A percentile compares a stretch with the other conserved stretches of the same genome.
Evolutionary conservation across 2,113 vertebrate genomes (phyloP).

Genomic region (Macrotus californicus): DNA sequence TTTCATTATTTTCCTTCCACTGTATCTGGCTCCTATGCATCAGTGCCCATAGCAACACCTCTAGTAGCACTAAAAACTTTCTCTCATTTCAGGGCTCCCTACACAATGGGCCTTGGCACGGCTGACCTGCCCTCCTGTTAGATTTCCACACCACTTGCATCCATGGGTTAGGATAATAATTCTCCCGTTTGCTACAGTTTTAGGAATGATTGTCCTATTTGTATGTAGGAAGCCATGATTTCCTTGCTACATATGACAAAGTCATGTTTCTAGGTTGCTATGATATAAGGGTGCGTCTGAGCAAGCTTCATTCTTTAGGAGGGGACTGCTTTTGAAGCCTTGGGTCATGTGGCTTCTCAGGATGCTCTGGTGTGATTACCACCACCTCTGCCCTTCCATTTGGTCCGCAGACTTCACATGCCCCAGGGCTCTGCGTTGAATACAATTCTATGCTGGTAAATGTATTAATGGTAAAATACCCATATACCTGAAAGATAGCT

Average conservation of each 20-base stretch:
- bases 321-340: slow-evolving; percentile 27
- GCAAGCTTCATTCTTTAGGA: slow-evolving; percentile 62
- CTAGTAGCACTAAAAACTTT: slow-evolving; percentile 60
- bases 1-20: slow-evolving; percentile 79
- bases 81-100: slow-evolving; percentile 24
- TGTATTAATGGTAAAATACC: background rate
- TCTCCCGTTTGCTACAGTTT: slow-evolving; percentile 71
- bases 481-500: background rate
- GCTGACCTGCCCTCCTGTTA: slow-evolving; percentile 64
- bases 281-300: slow-evolving; percentile 34
- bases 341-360: background rate
- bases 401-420: background rate
- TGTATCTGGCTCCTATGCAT: slow-evolving; percentile 74
- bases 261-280: slow-evolving; percentile 64
- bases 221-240: background rate
- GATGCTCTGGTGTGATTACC: background rate
- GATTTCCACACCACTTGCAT: slow-evolving; percentile 33
- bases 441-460: background rate
- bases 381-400: background rate
- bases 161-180: slow-evolving; percentile 68
- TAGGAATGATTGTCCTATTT: slow-evolving; percentile 61
- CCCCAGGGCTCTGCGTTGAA: background rate
- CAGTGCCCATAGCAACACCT: slow-evolving; percentile 74
- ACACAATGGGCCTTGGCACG: slow-evolving; percentile 57
- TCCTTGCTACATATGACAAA: background rate